These are phyloP conservation scores for Phainopepla nitens DNA, from an alignment of 2,113 vertebrate species.

Conservation along the genomic window DNA sequence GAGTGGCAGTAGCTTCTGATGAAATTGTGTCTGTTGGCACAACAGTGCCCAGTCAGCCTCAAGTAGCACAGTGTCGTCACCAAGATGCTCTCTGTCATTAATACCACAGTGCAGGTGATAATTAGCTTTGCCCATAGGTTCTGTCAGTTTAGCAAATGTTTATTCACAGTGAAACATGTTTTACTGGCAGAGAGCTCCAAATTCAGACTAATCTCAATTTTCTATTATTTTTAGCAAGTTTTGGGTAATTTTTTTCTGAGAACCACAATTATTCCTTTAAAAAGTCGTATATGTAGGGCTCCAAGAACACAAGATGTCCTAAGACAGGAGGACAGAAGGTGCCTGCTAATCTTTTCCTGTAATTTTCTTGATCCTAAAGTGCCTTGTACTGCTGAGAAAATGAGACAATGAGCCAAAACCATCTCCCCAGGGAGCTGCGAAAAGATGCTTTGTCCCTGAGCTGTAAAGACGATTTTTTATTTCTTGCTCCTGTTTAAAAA, in stretches of 20 bases:
- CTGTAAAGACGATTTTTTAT: not conserved
- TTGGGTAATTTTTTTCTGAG: not conserved
- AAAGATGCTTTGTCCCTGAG: not conserved
- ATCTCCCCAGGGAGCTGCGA: not conserved
- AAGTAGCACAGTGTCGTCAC: not conserved
- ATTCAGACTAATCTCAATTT: not conserved
- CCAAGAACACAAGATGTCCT: not conserved
- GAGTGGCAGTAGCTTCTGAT: not conserved
- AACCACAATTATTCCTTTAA: not conserved
- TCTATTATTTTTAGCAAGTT: not conserved
- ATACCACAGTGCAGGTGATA: not conserved
- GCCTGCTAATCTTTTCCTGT: slow-evolving; percentile 54
- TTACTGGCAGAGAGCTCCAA: not conserved
- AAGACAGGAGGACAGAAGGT: slow-evolving; percentile 34
- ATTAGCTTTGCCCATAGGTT: not conserved
- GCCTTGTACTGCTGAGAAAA: slow-evolving; percentile 29
- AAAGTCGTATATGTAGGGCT: not conserved
- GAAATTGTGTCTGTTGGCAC: not conserved
- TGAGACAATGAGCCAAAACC: slow-evolving; percentile 1
- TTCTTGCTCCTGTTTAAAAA: not conserved
- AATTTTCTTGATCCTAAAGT: slow-evolving; percentile 35
- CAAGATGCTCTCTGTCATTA: not conserved
- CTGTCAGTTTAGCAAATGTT: not conserved
- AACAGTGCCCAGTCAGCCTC: not conserved
- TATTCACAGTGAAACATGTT: not conserved